Percentiles rank a stretch among this genome's conserved stretches.
Evolutionary conservation across 2,797 vertebrate genomes (phyloP).

Genomic region (Phoxinus dragarum): DNA sequence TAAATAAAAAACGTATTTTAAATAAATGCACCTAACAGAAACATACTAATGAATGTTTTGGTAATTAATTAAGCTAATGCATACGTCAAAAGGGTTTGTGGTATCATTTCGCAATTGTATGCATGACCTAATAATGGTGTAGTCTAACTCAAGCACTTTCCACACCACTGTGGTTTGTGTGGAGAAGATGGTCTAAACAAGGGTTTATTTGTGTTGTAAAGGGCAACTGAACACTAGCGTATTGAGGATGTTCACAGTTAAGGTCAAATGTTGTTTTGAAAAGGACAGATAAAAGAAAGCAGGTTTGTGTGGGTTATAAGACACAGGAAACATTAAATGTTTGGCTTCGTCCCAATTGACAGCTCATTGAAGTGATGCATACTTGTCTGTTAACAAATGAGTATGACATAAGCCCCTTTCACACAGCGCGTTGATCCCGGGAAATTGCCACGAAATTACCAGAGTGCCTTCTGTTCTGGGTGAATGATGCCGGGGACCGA

Average conservation of each 20-base stretch:
- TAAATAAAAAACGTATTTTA: background rate
- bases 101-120: background rate
- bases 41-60: no score
- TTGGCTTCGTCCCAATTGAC: no score
- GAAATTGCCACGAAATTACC: no score
- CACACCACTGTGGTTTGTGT: background rate
- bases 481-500: no score
- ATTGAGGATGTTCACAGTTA: background rate
- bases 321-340: slow-evolving; percentile 4
- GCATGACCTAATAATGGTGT: background rate
- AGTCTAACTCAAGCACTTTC: background rate
- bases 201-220: background rate
- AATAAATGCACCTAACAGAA: background rate
- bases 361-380: no score
- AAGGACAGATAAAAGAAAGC: background rate
- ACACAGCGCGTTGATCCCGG: no score
- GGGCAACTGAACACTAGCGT: background rate
- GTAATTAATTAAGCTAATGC: no score
- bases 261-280: slow-evolving; percentile 1
- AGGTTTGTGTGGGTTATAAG: slow-evolving; percentile 1
- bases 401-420: no score
- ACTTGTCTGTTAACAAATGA: no score
- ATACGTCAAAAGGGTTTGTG: background rate
- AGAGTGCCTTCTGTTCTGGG: no score
- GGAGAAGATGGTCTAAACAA: background rate